Evolutionary conservation across 1,140 invertebrate genomes (phyloP).

Genomic region (Dendrolimus punctatus): DNA sequence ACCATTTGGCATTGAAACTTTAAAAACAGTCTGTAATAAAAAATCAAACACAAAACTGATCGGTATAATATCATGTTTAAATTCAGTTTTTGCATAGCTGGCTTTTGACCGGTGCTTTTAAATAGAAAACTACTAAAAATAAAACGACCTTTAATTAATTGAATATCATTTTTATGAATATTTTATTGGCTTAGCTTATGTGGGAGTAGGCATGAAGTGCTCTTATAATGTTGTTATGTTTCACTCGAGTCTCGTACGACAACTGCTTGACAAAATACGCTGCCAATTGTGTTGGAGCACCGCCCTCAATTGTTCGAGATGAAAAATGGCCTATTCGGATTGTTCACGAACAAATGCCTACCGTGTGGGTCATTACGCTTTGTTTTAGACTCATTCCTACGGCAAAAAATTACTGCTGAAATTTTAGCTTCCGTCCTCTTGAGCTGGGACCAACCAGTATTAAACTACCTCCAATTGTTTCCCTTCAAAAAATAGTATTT

Average conservation of each 20-base stretch:
- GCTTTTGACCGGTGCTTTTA: too few relatives aligned
- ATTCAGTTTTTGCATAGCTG: too few relatives aligned
- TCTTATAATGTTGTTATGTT: conserved; percentile 39
- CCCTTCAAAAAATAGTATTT: conserved; percentile 18
- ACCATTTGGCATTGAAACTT: too few relatives aligned
- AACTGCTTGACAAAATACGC: conserved; percentile 69
- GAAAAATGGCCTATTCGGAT: conserved; percentile 69
- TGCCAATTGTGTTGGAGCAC: conserved; percentile 62
- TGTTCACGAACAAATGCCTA: conserved; percentile 68
- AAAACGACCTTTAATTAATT: too few relatives aligned
- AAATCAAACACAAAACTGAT: too few relatives aligned
- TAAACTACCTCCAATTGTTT: conserved; percentile 53
- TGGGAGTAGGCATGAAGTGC: conserved; percentile 37
- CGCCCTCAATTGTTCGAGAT: conserved; percentile 69
- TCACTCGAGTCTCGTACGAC: conserved; percentile 42
- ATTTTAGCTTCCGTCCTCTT: conserved; percentile 53
- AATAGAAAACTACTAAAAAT: too few relatives aligned
- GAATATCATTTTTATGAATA: too few relatives aligned
- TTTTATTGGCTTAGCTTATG: neutral
- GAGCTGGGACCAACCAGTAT: conserved; percentile 35
- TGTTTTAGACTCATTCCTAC: conserved; percentile 62
- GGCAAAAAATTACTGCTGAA: conserved; percentile 65
- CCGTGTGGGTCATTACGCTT: conserved; percentile 67
- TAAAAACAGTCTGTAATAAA: too few relatives aligned
- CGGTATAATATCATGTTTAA: too few relatives aligned